Evolutionary conservation across 2,888 invertebrate genomes (phyloP).

Genomic region (Limnephilus rhombicus): DNA sequence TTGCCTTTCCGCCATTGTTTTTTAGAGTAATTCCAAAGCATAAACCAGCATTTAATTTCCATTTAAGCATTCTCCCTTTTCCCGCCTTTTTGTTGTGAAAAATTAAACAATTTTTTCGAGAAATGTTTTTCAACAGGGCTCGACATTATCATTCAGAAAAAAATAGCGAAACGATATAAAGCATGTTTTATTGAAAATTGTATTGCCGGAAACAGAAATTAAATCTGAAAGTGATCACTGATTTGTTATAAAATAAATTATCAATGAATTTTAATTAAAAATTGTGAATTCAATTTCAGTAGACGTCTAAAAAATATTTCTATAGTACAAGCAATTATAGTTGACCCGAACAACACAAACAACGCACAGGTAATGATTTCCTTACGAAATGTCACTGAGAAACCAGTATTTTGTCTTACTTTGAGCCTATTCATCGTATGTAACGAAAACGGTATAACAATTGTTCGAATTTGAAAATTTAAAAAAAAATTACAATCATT

Average conservation of each 20-base stretch:
- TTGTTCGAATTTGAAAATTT: no score
- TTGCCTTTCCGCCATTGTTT: constrained; percentile 13
- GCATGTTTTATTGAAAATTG: background rate
- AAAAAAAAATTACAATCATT: no score
- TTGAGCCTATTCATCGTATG: no score
- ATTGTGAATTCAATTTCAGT: background rate
- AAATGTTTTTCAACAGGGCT: background rate
- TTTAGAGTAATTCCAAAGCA: background rate
- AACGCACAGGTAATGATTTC: no score
- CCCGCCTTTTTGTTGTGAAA: constrained; percentile 5
- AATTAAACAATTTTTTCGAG: background rate
- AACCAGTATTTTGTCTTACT: no score
- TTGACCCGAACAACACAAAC: no score
- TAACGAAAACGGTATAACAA: no score
- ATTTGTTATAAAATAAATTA: background rate
- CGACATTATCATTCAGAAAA: background rate
- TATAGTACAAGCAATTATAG: no score
- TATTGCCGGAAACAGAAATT: background rate
- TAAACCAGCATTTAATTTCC: constrained; percentile 14
- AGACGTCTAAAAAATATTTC: background rate
- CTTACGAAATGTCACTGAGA: no score
- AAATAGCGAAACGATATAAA: background rate
- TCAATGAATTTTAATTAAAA: background rate
- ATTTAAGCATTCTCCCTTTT: background rate
- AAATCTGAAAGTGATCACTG: background rate